Conservation (phyloP, 2,113 vertebrate species). For the Ochotona curzoniae region DNA sequence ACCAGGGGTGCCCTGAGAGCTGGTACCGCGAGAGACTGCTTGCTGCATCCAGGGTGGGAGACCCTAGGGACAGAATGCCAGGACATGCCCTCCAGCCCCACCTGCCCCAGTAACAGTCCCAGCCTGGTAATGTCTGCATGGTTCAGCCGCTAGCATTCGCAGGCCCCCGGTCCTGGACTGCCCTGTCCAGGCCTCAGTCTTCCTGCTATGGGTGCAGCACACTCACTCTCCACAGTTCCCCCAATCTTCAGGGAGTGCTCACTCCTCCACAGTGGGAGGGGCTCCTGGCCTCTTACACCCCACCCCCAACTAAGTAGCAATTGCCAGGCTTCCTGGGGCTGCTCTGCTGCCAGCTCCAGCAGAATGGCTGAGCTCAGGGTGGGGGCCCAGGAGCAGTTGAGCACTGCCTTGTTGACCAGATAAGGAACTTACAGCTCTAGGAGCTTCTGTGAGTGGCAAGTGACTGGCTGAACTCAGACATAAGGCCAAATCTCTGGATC, state of each 20-base stretch:
- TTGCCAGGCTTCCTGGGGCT: not conserved
- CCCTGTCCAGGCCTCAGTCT: not conserved
- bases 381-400: not conserved
- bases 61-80: not conserved
- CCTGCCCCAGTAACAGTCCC: not conserved
- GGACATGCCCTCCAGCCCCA: not conserved
- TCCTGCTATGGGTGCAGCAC: not conserved
- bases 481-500: not conserved
- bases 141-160: not conserved
- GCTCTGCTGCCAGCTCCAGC: too few relatives aligned
- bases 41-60: not conserved
- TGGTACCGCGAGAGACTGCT: not conserved
- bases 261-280: not conserved
- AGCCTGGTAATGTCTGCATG: not conserved
- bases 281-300: not conserved
- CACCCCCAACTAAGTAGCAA: fast-evolving
- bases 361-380: not conserved
- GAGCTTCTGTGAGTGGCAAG: not conserved
- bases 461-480: not conserved
- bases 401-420: not conserved
- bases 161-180: not conserved
- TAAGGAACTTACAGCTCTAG: not conserved
- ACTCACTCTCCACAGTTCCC: not conserved
- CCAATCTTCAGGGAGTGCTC: not conserved
- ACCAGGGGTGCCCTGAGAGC: not conserved